phyloP scores from a whole-genome alignment of 2,888 invertebrate species.

The Malthinus flaveolus region DNA sequence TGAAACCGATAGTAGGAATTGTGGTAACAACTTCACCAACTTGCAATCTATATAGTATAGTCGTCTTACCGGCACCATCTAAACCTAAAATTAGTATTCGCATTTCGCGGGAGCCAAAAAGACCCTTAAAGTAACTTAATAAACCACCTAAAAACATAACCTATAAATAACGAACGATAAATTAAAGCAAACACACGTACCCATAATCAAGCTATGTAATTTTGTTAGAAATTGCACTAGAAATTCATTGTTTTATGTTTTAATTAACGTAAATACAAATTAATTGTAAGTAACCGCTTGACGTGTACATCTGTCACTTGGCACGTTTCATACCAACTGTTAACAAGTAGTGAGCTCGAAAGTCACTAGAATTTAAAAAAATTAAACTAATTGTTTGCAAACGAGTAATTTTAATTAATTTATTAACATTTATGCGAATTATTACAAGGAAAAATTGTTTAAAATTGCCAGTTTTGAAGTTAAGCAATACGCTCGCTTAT shows the following conservation, averaged over 20 bases:
- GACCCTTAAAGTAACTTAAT: constrained; percentile 93
- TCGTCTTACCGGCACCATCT: constrained; percentile 99
- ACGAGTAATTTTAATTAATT: too few relatives aligned
- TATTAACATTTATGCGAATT: not conserved
- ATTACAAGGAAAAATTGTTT: not conserved
- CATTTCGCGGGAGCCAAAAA: constrained; percentile 97
- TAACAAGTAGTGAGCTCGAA: not conserved
- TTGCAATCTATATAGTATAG: constrained; percentile 96
- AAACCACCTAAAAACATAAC: constrained; percentile 78
- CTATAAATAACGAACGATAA: constrained; percentile 6
- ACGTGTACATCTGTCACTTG: constrained; percentile 7
- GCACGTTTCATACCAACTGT: not conserved
- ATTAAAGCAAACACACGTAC: not conserved
- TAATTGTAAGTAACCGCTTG: constrained; percentile 1
- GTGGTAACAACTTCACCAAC: constrained; percentile 99
- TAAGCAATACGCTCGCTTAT: not conserved
- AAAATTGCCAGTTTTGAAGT: not conserved
- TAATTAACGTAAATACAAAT: not conserved
- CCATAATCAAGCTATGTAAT: not conserved
- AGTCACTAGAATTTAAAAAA: not conserved
- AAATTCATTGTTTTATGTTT: constrained; percentile 1
- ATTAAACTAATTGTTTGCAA: too few relatives aligned
- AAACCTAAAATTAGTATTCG: constrained; percentile 96
- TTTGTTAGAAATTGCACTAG: not conserved
- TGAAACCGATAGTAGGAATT: constrained; percentile 98